phyloP scores from a whole-genome alignment of 2,797 vertebrate species.

The Enteromius viviparus region DNA sequence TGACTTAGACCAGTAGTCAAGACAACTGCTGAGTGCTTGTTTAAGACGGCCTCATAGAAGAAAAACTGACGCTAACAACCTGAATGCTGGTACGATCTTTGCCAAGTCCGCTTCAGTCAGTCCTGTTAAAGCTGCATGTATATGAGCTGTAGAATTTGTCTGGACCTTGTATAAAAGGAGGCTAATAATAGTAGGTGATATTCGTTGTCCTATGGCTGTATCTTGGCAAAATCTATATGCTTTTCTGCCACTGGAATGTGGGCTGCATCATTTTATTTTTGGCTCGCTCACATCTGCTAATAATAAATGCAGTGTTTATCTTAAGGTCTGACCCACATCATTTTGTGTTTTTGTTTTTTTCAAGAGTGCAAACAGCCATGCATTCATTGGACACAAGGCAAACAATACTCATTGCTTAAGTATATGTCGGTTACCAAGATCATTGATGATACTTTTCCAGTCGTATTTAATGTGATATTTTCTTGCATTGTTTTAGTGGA shows the following conservation, averaged over 20 bases:
- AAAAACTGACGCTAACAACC: neutral
- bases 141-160: constrained; percentile 62
- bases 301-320: constrained; percentile 60
- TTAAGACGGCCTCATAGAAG: neutral
- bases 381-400: constrained; percentile 41
- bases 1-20: neutral
- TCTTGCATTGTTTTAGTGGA: constrained; percentile 55
- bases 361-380: constrained; percentile 34
- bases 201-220: constrained; percentile 65
- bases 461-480: constrained; percentile 62
- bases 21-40: neutral
- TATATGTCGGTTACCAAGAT: constrained; percentile 56
- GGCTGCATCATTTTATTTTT: constrained; percentile 55
- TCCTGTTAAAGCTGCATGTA: constrained; percentile 60
- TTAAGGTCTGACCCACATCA: constrained; percentile 55
- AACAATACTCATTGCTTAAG: constrained; percentile 26
- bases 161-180: constrained; percentile 48
- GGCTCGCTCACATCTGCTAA: constrained; percentile 58
- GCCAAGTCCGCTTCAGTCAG: neutral
- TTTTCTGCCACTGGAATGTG: constrained; percentile 65
- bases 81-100: neutral
- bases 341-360: neutral
- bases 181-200: constrained; percentile 55
- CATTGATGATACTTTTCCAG: constrained; percentile 58
- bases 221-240: constrained; percentile 60